phyloP scores from a whole-genome alignment of 2,888 invertebrate genomes.

The Macropis europaea region DNA sequence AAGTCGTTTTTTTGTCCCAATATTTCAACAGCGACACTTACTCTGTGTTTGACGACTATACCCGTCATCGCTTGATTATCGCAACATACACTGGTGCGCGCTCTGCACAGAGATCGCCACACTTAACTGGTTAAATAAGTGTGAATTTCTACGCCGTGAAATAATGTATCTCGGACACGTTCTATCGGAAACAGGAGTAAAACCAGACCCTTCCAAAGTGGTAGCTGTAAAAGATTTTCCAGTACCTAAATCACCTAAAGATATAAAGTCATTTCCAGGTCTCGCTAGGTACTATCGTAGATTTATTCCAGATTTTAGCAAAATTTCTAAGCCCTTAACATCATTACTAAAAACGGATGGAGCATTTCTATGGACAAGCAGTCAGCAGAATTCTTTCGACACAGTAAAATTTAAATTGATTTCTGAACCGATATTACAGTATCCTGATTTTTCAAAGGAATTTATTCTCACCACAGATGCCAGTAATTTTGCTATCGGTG shows the following conservation, averaged over 20 bases:
- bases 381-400: constrained; percentile 41
- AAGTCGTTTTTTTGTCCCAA: no score
- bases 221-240: constrained; percentile 64
- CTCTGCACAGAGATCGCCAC: no score
- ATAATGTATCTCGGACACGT: no score
- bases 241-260: constrained; percentile 40
- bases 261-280: constrained; percentile 68
- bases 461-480: constrained; percentile 74
- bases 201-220: no score
- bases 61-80: no score
- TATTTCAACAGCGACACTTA: no score
- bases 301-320: constrained; percentile 67
- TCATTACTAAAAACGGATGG: constrained; percentile 52
- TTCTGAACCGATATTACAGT: constrained; percentile 48
- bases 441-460: constrained; percentile 36
- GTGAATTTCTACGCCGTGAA: no score
- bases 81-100: no score
- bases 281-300: constrained; percentile 69
- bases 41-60: no score
- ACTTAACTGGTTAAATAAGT: no score
- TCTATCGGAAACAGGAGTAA: no score
- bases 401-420: constrained; percentile 2
- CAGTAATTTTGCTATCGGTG: constrained; percentile 31
- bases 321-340: constrained; percentile 63
- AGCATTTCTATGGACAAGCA: constrained; percentile 53